Evolutionary conservation across 2,113 vertebrate genomes (phyloP), one percentile per base, ranked within the genome.

Genomic region (Charadrius vociferus): DNA sequence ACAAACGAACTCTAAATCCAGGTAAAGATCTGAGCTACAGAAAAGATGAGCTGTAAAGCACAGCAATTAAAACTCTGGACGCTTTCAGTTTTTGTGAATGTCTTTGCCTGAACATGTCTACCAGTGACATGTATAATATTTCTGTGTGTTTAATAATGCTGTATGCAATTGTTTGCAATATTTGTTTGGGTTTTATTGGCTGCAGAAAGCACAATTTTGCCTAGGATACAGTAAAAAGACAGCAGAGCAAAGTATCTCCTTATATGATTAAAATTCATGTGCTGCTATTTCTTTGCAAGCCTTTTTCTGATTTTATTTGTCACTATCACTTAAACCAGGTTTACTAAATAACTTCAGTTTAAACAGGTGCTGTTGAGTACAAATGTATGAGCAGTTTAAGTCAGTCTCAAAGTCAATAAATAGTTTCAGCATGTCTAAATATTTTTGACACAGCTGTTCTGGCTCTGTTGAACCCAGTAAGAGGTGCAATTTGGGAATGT

Each of bases 321-420:
- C 1, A 4, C 6, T 52, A 53, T 37, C 0, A 80, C 80, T 92
- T 84, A 83, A 84, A 81, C n/a, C 17, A 68, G 53, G 77, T 87
- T 96, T 93, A 94, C 73, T 95, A 80, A 89, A 82, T 95, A 91
- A 89, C 91, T 83, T 93, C 45, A 56, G 66, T 87, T 90, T 82
- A 95, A 89, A 93, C 58, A 94, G 8, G 50, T 65, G 53, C n/a
- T 68, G 79, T 89, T 45, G 41, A 15, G 4, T 86, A 84, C 94
- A 49, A 68, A 49, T 32, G 7, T 29, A 65, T 30, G 16, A 79
- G 39, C 34, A 61, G 58, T 58, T 92, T 24, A 84, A 84, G 68
- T 45, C 68, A 81, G 29, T 79, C 49, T 87, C 62, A 56, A 87
- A 92, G 75, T 77, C 84, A 95, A 67, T 43, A 95, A 78, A 62